Conservation (phyloP, 2,888 invertebrate species). For the Agonopterix alstromeriana region DNA sequence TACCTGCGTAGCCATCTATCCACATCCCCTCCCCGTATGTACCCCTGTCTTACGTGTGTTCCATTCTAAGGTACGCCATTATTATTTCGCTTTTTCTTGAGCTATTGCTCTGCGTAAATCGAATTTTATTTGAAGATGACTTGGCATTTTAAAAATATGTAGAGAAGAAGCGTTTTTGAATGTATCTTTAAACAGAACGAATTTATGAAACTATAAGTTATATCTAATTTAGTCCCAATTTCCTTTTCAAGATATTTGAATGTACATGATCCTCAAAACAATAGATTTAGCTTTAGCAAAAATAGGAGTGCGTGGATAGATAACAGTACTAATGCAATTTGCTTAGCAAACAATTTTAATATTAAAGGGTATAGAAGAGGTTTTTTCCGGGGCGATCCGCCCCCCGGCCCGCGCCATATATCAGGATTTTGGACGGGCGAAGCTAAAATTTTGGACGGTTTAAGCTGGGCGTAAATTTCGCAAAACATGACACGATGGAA, state of each 20-base stretch:
- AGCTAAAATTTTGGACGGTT: slow-evolving; percentile 76
- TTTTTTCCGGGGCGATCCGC: slow-evolving; percentile 44
- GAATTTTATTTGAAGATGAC: too few species aligned
- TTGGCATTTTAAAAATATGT: too few species aligned
- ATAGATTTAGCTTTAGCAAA: too few species aligned
- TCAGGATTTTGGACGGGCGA: slow-evolving; percentile 82
- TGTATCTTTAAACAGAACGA: too few species aligned
- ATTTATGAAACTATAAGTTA: too few species aligned
- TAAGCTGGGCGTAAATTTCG: slow-evolving; percentile 73
- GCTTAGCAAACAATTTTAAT: slow-evolving; percentile 41
- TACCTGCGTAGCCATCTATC: slow-evolving; percentile 65
- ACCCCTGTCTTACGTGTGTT: slow-evolving; percentile 38
- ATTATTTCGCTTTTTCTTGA: slow-evolving; percentile 24
- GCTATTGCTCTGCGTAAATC: too few species aligned
- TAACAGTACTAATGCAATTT: slow-evolving; percentile 20
- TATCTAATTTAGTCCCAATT: too few species aligned
- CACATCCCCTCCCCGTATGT: slow-evolving; percentile 50
- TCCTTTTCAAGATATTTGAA: not conserved
- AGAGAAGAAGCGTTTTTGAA: too few species aligned
- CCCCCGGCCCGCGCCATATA: slow-evolving; percentile 71
- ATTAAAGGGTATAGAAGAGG: slow-evolving; percentile 46
- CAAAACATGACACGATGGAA: slow-evolving; percentile 67
- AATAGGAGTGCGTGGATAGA: not conserved
- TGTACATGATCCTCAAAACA: not conserved
- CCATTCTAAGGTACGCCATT: slow-evolving; percentile 37